Evolutionary conservation across 1,140 invertebrate genomes (phyloP).

Genomic region (Metopolophium dirhodum): DNA sequence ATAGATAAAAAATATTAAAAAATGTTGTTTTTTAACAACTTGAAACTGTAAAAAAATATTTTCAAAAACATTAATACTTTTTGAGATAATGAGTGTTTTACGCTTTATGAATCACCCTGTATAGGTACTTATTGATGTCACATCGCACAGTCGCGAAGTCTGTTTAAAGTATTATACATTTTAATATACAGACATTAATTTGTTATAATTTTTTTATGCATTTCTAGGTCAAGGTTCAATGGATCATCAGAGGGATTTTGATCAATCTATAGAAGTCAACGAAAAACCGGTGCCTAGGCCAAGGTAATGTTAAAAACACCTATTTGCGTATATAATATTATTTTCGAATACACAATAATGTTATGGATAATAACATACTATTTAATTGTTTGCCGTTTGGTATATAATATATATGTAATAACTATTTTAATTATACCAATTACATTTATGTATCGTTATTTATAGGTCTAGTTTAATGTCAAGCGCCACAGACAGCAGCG

Average conservation of each 20-base stretch:
- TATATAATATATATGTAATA: background rate
- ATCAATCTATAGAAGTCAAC: slow-evolving; percentile 22
- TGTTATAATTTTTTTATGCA: background rate
- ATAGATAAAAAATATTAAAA: no score
- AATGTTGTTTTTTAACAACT: no score
- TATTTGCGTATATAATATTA: background rate
- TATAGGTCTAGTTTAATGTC: slow-evolving; percentile 16
- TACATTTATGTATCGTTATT: background rate
- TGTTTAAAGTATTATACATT: background rate
- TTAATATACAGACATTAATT: background rate
- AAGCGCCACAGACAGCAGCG: background rate
- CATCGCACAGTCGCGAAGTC: background rate
- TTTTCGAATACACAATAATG: background rate
- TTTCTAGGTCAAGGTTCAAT: slow-evolving; percentile 34
- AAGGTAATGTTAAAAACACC: slow-evolving; percentile 34
- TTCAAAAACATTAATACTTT: no score
- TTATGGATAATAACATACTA: background rate
- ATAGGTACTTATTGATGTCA: background rate
- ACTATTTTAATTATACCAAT: background rate
- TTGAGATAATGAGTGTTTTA: no score
- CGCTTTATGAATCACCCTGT: no score
- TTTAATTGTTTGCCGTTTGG: background rate
- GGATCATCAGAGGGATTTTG: slow-evolving; percentile 37
- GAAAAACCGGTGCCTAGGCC: slow-evolving; percentile 58
- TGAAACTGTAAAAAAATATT: no score